Evolutionary conservation across 2,888 invertebrate genomes (phyloP).

Genomic region (Megaustenia siamemsis): DNA sequence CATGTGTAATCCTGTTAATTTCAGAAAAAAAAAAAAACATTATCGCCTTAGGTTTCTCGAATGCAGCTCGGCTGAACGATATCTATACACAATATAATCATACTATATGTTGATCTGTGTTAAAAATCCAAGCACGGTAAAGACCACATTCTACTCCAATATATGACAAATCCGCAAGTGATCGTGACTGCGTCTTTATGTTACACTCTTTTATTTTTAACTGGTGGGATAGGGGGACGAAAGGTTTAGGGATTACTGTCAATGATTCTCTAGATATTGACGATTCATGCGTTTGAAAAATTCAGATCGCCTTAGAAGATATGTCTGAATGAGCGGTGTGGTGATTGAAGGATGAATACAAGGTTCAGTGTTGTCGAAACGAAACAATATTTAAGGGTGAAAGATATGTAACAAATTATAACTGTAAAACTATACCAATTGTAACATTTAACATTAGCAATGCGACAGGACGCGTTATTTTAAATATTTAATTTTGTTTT

Average conservation of each 20-base stretch:
- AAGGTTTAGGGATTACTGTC: not conserved
- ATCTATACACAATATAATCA: slow-evolving; percentile 20
- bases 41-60: not conserved
- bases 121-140: not conserved
- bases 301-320: not conserved
- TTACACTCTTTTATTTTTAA: slow-evolving; percentile 8
- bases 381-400: too few species aligned
- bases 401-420: too few species aligned
- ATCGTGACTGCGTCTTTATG: slow-evolving; percentile 38
- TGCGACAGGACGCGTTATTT: too few species aligned
- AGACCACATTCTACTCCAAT: not conserved
- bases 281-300: not conserved
- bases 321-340: not conserved
- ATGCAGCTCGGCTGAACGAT: not conserved
- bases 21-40: not conserved
- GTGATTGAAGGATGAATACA: not conserved
- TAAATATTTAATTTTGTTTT: too few species aligned
- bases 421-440: too few species aligned
- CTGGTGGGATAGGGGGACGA: not conserved
- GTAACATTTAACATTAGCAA: too few species aligned
- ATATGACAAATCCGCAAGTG: slow-evolving; percentile 47
- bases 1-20: slow-evolving; percentile 24
- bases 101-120: slow-evolving; percentile 46
- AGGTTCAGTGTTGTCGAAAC: too few species aligned
- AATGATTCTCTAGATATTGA: not conserved